Base-by-base conservation (phyloP, 2,797 vertebrate species). In the Pygocentrus nattereri region DNA sequence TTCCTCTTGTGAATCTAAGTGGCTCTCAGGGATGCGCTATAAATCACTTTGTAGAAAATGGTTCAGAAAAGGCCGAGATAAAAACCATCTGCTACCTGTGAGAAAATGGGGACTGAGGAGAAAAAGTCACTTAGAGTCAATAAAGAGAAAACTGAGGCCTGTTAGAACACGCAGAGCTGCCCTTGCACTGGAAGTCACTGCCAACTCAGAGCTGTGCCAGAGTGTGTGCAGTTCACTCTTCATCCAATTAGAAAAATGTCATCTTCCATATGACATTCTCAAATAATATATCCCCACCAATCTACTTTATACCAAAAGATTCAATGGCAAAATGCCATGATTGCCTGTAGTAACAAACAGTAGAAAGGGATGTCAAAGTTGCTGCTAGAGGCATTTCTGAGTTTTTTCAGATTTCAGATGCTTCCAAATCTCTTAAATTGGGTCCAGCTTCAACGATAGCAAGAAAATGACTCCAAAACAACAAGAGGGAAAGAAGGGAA, bases 81-180 rank as follows among this genome's bases (percentile, higher is more conserved):
- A 91, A 93, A 93, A 94, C 87, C 92, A 94, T 91, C 91, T 94
- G 93, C 88, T 91, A 89, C 88, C 83, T 89, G 89, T 90, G 88
- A 80, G 84, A 74, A 86, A 79, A 85, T 77, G 76, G 82, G 80
- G 52, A 81, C 81, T 82, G 58, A 75, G 44, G 80, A 44, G 34
- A 69, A 11, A 49, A 12, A 68, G 31, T 4, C 65, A 23, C 30
- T 10, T 3, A 75, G 84, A 92, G 86, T 83, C 74, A 89, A 84
- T 89, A 82, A 77, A 88, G 87, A 87, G 86, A 85, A 86, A 67
- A 41, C 81, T 54, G 73, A 85, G 84, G 74, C 83, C 82, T 80
- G 74, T 89, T 86, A 84, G 87, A 84, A 87, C 76, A 85, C 76
- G 76, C 70, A 85, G 80, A 49, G 84, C 85, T 89, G 85, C 91